Conservation (phyloP, 2,888 invertebrate genomes). For the Omphaloscelis lunosa region DNA sequence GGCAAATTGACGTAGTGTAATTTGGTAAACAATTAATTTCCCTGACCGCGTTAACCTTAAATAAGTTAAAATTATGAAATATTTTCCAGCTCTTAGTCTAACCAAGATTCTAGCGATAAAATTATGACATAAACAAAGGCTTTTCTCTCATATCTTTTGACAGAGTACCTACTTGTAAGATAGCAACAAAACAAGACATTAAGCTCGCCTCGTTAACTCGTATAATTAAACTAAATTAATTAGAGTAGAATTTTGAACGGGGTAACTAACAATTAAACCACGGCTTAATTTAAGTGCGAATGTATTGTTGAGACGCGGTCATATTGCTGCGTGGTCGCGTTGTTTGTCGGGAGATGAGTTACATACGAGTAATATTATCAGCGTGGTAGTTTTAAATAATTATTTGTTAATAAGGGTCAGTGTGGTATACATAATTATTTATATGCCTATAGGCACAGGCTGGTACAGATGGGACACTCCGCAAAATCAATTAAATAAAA, state of each 20-base stretch:
- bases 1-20: too few species aligned
- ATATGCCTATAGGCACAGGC: too few species aligned
- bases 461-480: too few species aligned
- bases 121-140: slow-evolving; percentile 24
- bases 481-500: too few species aligned
- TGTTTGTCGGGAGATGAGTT: too few species aligned
- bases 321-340: slow-evolving; percentile 30
- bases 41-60: not conserved
- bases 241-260: slow-evolving; percentile 58
- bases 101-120: not conserved
- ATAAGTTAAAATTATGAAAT: not conserved
- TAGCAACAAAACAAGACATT: slow-evolving; percentile 37
- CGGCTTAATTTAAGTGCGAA: slow-evolving; percentile 40
- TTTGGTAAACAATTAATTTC: too few species aligned
- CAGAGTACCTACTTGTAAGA: slow-evolving; percentile 13
- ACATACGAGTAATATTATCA: not conserved
- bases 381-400: not conserved
- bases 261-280: slow-evolving; percentile 64
- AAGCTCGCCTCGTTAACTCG: slow-evolving; percentile 43
- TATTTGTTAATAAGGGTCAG: too few species aligned
- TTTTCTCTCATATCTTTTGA: not conserved
- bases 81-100: too few species aligned
- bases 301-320: slow-evolving; percentile 39
- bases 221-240: slow-evolving; percentile 64
- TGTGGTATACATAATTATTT: too few species aligned